Conservation (phyloP, 2,797 vertebrate genomes). For the Pseudopleuronectes americanus region DNA sequence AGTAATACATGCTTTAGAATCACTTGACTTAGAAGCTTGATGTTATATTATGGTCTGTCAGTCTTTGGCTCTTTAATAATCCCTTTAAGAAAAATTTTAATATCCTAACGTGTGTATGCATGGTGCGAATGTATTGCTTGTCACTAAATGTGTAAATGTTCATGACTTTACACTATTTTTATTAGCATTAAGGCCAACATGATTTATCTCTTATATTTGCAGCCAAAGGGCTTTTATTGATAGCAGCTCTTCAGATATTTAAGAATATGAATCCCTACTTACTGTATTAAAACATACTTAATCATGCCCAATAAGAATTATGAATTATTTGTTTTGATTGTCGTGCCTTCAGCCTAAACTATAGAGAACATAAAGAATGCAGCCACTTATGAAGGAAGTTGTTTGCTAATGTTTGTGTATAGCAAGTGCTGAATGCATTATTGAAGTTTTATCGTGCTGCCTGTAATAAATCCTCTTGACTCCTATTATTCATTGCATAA, state of each 20-base stretch:
- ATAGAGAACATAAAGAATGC: constrained; percentile 32
- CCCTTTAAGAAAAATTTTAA: neutral
- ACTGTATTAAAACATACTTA: constrained; percentile 11
- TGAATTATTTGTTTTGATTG: constrained; percentile 20
- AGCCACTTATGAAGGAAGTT: constrained; percentile 40
- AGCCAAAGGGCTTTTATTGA: neutral
- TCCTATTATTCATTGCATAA: constrained; percentile 78
- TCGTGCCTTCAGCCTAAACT: constrained; percentile 15
- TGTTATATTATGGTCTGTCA: neutral
- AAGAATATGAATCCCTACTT: neutral
- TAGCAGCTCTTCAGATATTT: neutral
- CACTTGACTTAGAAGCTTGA: neutral
- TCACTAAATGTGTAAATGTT: constrained; percentile 6
- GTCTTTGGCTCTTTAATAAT: neutral
- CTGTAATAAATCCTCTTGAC: constrained; percentile 76
- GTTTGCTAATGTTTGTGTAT: constrained; percentile 53
- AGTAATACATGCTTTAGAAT: neutral
- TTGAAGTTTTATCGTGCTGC: constrained; percentile 59
- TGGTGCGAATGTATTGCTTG: constrained; percentile 5
- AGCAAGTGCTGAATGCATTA: constrained; percentile 57
- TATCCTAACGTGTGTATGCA: neutral
- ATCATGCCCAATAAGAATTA: constrained; percentile 24
- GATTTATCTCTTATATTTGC: constrained; percentile 1
- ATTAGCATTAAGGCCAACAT: constrained; percentile 17
- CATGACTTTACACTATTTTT: neutral